Evolutionary conservation across 1,140 invertebrate genomes (phyloP), one percentile per base, ranked within the genome.

Genomic region (Anastatus disparis): DNA sequence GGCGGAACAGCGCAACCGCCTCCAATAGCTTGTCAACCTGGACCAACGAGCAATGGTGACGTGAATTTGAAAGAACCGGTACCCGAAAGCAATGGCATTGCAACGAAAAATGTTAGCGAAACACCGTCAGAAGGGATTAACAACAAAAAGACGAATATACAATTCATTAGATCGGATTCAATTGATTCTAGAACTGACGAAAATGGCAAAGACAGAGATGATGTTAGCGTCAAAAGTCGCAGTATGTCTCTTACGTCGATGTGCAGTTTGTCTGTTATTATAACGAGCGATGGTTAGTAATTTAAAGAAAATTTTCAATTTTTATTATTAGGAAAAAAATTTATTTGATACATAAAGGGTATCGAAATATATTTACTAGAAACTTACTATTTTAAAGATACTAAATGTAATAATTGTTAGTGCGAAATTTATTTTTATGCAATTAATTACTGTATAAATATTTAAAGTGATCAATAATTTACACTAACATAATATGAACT

Each of bases 201-300:
- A 1, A 44, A 44, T 9, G 44, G 48, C 7, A 70, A 74, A 0
- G 77, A 62, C 1, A 72, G 75, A 6, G 83, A 84, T 13, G 76
- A 81, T 22, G 17, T 65, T 1, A 83, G 80, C 20, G 52, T 81
- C n/a, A 85, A 85, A 29, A 85, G 82, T 64, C 82, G 84, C 3
- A 86, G 83, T 46, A 75, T 86, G 75, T 86, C 85, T 0, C 66
- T 86, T 42, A 84, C 80, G 0, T 87, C 85, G 0, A 83, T 77
- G 2, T 83, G 81, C 68, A 86, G 84, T 56, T 72, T 86, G 9
- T 82, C 82, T 7, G 74, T 85, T 22, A 78, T 77, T 44, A 66
- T 70, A 0, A 24, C 74, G 6, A 67, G 50, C 8, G 78, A 80
- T 44, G 77, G 79, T 79, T 70, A 42, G 59, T 27, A 44, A 35